Base-by-base conservation (phyloP, 2,113 vertebrate genomes). In the Dromiciops gliroides region DNA sequence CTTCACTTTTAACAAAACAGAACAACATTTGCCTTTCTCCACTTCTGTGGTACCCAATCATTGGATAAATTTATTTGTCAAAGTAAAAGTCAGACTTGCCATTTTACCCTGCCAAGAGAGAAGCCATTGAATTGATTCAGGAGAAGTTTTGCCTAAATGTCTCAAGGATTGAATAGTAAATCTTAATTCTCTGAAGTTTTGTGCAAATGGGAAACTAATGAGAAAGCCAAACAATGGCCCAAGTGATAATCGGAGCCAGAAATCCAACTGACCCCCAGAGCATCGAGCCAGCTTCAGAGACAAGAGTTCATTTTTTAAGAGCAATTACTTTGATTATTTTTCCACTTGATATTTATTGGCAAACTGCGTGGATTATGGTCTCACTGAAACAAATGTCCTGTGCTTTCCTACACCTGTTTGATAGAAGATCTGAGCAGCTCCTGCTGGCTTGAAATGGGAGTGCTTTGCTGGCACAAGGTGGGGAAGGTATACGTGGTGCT, bases 121-220 rank as follows among this genome's bases (percentile, higher is more conserved):
- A 95, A 47, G 37, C 23, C 48, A 89, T 31, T 16, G 31, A 23
- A 67, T 0, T 51, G 93, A 44, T 88, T 89, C 8, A 92, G 51
- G 47, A 23, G 1, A 48, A 91, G 47, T 37, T 14, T 50, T 94
- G 51, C n/a, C n/a, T 94, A 90, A 23, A 47, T 14, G 4, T 67
- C 89, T 90, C 1, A 0, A 25, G 56, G 47, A 91, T 91, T 89
- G 91, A 52, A 25, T 19, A 52, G 47, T 75, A 75, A 90, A 92
- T 60, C 31, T 31, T 50, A 94, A 94, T n/a, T 93, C 95, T 95
- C 92, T 75, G 53, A 60, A 90, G 51, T 48, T 93, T 91, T 56
- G 53, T 94, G 92, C 53, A 52, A n/a, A 92, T 56, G 52, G 88
- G 60, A 92, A 53, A 52, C 90, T 92, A 48, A 91, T 31, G 90